A percentile compares a stretch with the other conserved stretches of the same genome.
phyloP scores from a whole-genome alignment of 2,797 vertebrate genomes.

The Dermochelys coriacea region DNA sequence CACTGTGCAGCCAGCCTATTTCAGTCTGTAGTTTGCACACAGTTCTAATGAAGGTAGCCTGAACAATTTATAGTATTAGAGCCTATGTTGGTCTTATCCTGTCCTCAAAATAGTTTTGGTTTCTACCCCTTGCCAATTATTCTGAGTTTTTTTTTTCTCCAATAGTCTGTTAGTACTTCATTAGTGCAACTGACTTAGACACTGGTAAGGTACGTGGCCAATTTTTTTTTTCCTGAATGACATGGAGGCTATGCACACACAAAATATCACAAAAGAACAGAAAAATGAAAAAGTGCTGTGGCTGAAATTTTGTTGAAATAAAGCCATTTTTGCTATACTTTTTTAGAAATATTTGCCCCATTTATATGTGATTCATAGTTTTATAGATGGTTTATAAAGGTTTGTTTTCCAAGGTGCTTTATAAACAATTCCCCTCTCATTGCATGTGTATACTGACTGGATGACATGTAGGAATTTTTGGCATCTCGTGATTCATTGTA shows the following conservation, averaged over 20 bases:
- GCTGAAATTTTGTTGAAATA: not conserved
- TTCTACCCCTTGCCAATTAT: not conserved
- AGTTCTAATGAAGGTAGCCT: not conserved
- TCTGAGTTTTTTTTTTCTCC: not conserved
- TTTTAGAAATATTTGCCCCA: conserved; percentile 7
- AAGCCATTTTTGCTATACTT: not conserved
- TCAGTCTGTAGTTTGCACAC: not conserved
- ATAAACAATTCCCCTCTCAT: not conserved
- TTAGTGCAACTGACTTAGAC: not conserved
- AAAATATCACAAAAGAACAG: not conserved
- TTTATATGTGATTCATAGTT: conserved; percentile 13
- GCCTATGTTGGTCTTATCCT: not conserved
- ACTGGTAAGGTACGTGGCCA: not conserved
- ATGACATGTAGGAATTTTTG: not conserved
- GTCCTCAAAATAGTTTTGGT: not conserved
- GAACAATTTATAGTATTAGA: not conserved
- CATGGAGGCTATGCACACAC: not conserved
- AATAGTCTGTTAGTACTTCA: not conserved
- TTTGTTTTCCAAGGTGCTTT: not conserved
- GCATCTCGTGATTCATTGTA: conserved; percentile 43
- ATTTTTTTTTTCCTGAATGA: not conserved
- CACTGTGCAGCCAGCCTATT: not conserved
- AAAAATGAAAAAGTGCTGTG: not conserved
- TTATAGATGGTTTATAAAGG: not conserved
- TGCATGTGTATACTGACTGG: not conserved